Evolutionary conservation across 2,113 vertebrate species (phyloP), one percentile per base, ranked within the genome.

Genomic region (Hippocampus guttulatus): DNA sequence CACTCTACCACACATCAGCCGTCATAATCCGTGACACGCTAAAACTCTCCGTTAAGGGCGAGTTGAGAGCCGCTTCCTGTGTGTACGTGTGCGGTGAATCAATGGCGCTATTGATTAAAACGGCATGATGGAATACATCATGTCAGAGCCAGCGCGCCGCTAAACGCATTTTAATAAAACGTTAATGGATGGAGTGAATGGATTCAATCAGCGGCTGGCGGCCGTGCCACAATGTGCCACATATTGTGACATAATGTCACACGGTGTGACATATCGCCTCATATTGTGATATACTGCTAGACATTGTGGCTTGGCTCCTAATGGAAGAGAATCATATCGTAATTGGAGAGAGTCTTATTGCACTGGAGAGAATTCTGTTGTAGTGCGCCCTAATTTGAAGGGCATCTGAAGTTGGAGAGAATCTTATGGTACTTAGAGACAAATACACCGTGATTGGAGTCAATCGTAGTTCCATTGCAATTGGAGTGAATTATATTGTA

Each of bases 101-200:
- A 61, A 61, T 61, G 15, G 58, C 18, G 58, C 0, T 61, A 61
- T 61, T 61, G 58, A 61, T 61, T 61, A 61, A 61, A 61, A 16
- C 58, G 58, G 27, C 58, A 30, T 61, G 58, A 61, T 61, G 58
- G 58, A 61, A 61, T 61, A 27, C 58, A 61, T 61, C 58, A 33
- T 61, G 58, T 61, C 58, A 61, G 58, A 18, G 58, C 58, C 14
- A 38, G 58, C 33, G 15, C 58, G 25, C 58, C 27, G 58, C 58
- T 61, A 61, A 61, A 61, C 58, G 27, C 58, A 61, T 61, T 61
- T 61, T 61, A 61, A 61, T 61, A 61, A 61, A 61, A 61, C 27
- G 27, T 60, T 33, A 60, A 60, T 60, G 58, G 58, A 60, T 30
- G 25, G 57, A 58, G n/a, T 27, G 57, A 27, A 60, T 61, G 58